phyloP scores from a whole-genome alignment of 2,797 vertebrate species.

The Chloroceryle inda region DNA sequence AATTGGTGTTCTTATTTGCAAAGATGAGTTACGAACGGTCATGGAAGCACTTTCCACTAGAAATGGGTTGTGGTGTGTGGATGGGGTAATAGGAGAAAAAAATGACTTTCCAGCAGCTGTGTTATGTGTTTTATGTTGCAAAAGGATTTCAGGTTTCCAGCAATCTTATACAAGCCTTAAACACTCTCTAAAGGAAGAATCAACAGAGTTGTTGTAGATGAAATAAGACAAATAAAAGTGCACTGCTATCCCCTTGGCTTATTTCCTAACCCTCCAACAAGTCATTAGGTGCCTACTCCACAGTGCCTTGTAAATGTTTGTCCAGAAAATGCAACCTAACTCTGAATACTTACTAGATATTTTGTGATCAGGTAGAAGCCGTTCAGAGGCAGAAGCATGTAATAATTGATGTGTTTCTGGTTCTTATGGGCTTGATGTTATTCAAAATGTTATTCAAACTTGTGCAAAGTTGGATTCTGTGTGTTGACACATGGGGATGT shows the following conservation, averaged over 20 bases:
- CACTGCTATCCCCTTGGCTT: not conserved
- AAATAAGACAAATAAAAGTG: not conserved
- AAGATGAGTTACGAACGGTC: not conserved
- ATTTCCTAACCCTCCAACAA: slow-evolving; percentile 23
- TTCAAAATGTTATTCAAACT: not conserved
- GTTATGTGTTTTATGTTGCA: not conserved
- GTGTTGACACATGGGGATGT: not conserved
- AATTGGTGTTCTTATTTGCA: not conserved
- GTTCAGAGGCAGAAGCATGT: not conserved
- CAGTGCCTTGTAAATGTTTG: slow-evolving; percentile 25
- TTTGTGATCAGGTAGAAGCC: not conserved
- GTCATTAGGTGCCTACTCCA: not conserved
- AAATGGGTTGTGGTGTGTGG: not conserved
- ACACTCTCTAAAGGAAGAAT: not conserved
- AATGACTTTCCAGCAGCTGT: not conserved
- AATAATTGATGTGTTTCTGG: fast-evolving
- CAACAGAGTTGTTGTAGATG: not conserved
- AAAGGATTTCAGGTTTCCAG: not conserved
- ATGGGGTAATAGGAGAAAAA: not conserved
- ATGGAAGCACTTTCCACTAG: not conserved
- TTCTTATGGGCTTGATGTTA: not conserved
- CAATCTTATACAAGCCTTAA: not conserved
- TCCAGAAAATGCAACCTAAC: not conserved
- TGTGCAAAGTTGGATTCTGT: not conserved
- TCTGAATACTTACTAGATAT: too few relatives aligned